Conservation (phyloP, 1,140 invertebrate species). For the Antheraea pernyi region DNA sequence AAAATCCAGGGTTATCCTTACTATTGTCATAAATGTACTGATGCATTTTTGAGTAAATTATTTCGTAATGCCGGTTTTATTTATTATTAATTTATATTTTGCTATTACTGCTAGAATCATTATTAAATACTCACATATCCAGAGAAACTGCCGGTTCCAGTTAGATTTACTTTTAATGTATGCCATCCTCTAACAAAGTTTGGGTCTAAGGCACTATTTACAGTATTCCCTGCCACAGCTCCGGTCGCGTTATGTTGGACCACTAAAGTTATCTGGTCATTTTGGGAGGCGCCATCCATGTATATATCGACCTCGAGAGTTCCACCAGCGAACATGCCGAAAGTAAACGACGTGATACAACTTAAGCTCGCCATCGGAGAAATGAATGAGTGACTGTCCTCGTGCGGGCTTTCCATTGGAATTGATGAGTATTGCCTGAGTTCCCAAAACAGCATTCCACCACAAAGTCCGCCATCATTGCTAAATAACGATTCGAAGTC, state of each 20-base stretch:
- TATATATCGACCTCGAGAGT: slow-evolving; percentile 25
- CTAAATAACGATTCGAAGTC: slow-evolving; percentile 19
- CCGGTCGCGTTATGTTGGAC: slow-evolving; percentile 8
- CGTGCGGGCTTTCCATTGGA: slow-evolving; percentile 6
- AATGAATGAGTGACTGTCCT: slow-evolving; percentile 18
- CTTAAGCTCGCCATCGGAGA: slow-evolving; percentile 18
- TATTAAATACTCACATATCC: slow-evolving; percentile 29
- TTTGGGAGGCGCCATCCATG: slow-evolving; percentile 18
- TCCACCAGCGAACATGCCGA: slow-evolving; percentile 22
- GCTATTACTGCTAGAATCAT: background rate
- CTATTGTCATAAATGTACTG: no score
- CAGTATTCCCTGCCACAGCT: background rate
- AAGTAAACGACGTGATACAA: slow-evolving; percentile 26
- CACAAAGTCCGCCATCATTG: slow-evolving; percentile 11
- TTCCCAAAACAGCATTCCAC: background rate
- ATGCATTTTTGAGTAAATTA: no score
- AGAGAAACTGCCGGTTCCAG: slow-evolving; percentile 6
- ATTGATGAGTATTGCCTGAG: background rate
- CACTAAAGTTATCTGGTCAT: slow-evolving; percentile 14
- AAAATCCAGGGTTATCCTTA: no score
- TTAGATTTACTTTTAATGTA: slow-evolving; percentile 9
- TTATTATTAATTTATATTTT: no score
- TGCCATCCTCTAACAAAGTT: slow-evolving; percentile 16
- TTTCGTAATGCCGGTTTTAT: no score
- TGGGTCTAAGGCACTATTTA: slow-evolving; percentile 4